Evolutionary conservation across 2,888 invertebrate genomes (phyloP).

Genomic region (Dryococelus australis): DNA sequence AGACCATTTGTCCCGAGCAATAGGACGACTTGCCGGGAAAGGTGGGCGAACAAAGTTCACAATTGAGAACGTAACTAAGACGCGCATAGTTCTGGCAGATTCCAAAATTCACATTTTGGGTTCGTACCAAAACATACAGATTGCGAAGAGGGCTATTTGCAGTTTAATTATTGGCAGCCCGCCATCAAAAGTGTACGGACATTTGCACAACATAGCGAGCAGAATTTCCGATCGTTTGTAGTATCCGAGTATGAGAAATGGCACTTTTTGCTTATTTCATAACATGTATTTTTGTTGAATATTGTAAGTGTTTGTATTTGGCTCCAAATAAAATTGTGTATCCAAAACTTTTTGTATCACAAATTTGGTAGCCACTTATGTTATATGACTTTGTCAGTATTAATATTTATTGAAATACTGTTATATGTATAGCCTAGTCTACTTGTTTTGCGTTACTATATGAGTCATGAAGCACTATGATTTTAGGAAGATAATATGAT

Average conservation of each 20-base stretch:
- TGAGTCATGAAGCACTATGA: too few relatives aligned
- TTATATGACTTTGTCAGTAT: too few relatives aligned
- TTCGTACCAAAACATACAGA: constrained; percentile 94
- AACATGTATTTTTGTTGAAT: too few relatives aligned
- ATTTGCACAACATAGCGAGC: constrained; percentile 84
- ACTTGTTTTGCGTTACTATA: too few relatives aligned
- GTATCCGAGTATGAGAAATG: neutral
- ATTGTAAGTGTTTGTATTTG: too few relatives aligned
- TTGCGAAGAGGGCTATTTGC: constrained; percentile 94
- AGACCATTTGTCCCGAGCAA: constrained; percentile 93
- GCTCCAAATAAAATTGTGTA: too few relatives aligned
- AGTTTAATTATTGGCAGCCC: constrained; percentile 97
- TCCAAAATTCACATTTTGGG: constrained; percentile 96
- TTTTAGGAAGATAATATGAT: too few relatives aligned
- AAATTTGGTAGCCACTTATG: too few relatives aligned
- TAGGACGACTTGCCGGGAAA: constrained; percentile 97
- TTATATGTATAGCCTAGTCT: too few relatives aligned
- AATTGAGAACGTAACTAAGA: constrained; percentile 98
- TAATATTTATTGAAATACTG: too few relatives aligned
- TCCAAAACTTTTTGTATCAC: too few relatives aligned
- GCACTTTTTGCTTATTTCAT: too few relatives aligned
- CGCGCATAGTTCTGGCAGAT: constrained; percentile 96
- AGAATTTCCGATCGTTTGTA: constrained; percentile 84
- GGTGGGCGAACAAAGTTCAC: constrained; percentile 97
- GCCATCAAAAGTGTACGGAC: constrained; percentile 97